phyloP scores from a whole-genome alignment of 2,113 vertebrate species.

The Platysteira castanea region DNA sequence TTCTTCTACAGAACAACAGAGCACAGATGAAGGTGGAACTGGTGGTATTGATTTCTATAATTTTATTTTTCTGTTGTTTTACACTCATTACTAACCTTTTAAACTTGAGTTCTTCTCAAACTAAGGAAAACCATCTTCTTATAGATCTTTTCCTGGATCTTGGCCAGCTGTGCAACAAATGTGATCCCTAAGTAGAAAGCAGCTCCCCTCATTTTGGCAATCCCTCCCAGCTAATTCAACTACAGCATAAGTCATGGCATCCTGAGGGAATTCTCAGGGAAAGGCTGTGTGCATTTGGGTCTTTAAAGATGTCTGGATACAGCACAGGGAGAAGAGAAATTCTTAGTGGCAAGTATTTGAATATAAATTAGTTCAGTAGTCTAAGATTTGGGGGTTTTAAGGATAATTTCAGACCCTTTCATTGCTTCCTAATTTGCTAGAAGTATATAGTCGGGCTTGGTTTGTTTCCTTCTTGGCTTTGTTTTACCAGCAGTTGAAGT shows the following conservation, averaged over 20 bases:
- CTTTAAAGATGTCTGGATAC: background rate
- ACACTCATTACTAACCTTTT: slow-evolving; percentile 30
- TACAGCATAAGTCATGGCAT: background rate
- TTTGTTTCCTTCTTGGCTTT: background rate
- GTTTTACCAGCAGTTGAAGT: background rate
- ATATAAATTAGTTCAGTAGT: background rate
- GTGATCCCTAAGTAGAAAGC: slow-evolving; percentile 17
- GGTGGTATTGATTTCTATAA: slow-evolving; percentile 59
- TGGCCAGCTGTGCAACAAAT: slow-evolving; percentile 26
- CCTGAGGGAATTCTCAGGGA: background rate
- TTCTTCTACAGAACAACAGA: slow-evolving; percentile 79
- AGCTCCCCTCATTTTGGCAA: background rate
- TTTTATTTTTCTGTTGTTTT: slow-evolving; percentile 23
- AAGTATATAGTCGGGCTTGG: background rate
- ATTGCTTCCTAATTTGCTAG: background rate
- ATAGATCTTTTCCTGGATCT: slow-evolving; percentile 29
- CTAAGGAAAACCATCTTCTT: background rate
- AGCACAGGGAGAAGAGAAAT: background rate
- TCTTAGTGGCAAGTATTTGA: background rate
- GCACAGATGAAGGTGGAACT: slow-evolving; percentile 81
- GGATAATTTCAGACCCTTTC: background rate
- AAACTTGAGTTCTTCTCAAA: background rate
- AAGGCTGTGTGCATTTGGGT: background rate
- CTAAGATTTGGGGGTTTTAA: background rate
- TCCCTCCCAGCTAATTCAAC: slow-evolving; percentile 5